Conservation (phyloP, 2,113 vertebrate species). For the Dunckerocampus dactyliophorus region DNA sequence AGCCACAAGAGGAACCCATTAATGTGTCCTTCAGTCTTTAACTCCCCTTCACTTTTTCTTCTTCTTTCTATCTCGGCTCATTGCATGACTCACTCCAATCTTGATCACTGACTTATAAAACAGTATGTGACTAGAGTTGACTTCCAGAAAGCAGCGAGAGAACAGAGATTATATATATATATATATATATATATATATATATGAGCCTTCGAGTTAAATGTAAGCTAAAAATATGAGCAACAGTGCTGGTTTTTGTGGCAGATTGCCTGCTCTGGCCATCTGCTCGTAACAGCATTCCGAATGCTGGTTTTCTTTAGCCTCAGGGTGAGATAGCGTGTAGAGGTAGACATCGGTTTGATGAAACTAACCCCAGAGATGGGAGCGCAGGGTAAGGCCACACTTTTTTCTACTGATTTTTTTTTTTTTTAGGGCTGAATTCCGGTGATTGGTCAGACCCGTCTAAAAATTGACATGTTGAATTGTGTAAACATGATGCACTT, state of each 20-base stretch:
- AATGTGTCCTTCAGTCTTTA: not conserved
- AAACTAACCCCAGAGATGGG: not conserved
- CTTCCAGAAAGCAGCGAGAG: not conserved
- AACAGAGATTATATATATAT: not conserved
- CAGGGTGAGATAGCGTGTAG: slow-evolving; percentile 28
- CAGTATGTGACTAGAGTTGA: not conserved
- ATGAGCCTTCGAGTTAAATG: slow-evolving; percentile 16
- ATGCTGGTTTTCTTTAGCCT: slow-evolving; percentile 38
- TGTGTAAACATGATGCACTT: too few species aligned
- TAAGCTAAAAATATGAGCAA: slow-evolving; percentile 33
- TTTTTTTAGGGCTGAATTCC: not conserved
- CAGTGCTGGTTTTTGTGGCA: slow-evolving; percentile 27
- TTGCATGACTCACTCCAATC: slow-evolving; percentile 13
- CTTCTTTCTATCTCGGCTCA: not conserved
- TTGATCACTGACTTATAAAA: slow-evolving; percentile 2
- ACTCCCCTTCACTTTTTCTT: not conserved
- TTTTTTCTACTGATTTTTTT: not conserved
- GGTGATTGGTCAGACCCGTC: not conserved
- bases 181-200: slow-evolving; percentile 3
- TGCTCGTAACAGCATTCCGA: slow-evolving; percentile 31
- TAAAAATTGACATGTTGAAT: too few species aligned
- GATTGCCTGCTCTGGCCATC: slow-evolving; percentile 40
- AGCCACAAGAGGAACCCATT: not conserved
- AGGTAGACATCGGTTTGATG: slow-evolving; percentile 18
- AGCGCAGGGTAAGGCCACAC: not conserved